phyloP scores from a whole-genome alignment of 2,888 invertebrate species.

The Oconnorella tubifera region DNA sequence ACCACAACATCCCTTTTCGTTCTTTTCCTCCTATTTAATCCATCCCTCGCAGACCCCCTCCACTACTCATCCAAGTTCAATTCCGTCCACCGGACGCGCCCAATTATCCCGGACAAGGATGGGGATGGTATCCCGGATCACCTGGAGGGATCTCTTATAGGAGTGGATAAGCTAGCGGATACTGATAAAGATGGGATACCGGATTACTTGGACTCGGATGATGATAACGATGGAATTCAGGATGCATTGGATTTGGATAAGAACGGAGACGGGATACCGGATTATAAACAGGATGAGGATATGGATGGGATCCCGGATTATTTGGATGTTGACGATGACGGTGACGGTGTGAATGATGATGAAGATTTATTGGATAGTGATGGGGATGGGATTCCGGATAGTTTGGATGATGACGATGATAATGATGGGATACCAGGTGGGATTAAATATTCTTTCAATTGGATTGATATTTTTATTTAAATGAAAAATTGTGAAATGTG shows the following conservation, averaged over 20 bases:
- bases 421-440: conserved; percentile 41
- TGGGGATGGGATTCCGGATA: conserved; percentile 42
- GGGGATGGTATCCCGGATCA: conserved; percentile 27
- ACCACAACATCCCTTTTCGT: too few species aligned
- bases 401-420: conserved; percentile 36
- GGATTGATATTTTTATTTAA: too few species aligned
- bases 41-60: too few species aligned
- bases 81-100: too few species aligned
- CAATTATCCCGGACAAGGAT: conserved; percentile 16
- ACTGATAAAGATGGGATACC: conserved; percentile 25
- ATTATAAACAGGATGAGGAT: conserved; percentile 31
- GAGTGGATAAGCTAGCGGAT: conserved; percentile 18
- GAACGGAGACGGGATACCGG: conserved; percentile 12
- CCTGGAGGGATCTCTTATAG: conserved; percentile 17
- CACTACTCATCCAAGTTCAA: too few species aligned
- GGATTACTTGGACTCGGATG: conserved; percentile 22
- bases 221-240: conserved; percentile 29
- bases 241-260: conserved; percentile 21
- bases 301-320: conserved; percentile 37
- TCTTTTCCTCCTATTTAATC: too few species aligned
- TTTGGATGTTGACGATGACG: conserved; percentile 37
- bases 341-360: conserved; percentile 30
- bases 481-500: too few species aligned
- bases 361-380: conserved; percentile 20
- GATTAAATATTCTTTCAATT: too few species aligned